Evolutionary conservation across 2,113 vertebrate species (phyloP).

Genomic region (Rhegmatorhina hoffmannsi): DNA sequence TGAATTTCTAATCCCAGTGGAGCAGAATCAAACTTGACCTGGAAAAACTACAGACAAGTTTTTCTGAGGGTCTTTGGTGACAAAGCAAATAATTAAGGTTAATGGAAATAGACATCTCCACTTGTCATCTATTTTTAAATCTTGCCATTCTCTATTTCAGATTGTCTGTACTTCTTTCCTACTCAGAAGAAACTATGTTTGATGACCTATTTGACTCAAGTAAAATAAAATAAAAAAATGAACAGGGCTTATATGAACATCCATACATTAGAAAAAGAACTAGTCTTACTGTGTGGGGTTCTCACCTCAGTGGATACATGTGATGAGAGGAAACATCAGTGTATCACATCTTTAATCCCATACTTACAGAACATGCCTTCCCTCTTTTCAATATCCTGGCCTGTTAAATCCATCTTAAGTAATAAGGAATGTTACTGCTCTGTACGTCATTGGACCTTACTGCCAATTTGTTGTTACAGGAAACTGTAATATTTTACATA

Average conservation of each 20-base stretch:
- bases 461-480: not conserved
- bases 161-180: not conserved
- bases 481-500: not conserved
- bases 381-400: not conserved
- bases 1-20: not conserved
- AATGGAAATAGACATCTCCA: not conserved
- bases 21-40: not conserved
- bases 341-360: not conserved
- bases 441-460: not conserved
- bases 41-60: not conserved
- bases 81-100: not conserved
- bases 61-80: not conserved
- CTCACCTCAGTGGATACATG: not conserved
- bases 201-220: not conserved
- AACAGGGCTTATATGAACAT: not conserved
- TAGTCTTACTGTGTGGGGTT: not conserved
- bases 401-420: not conserved
- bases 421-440: not conserved
- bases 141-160: not conserved
- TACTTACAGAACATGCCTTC: not conserved
- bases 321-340: accelerated
- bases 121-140: not conserved
- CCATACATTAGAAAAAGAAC: not conserved
- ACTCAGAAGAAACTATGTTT: not conserved
- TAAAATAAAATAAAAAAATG: not conserved